These are phyloP conservation scores for Dryas iulia DNA, from an alignment of 1,140 invertebrate genomes.

Conservation along the genomic window DNA sequence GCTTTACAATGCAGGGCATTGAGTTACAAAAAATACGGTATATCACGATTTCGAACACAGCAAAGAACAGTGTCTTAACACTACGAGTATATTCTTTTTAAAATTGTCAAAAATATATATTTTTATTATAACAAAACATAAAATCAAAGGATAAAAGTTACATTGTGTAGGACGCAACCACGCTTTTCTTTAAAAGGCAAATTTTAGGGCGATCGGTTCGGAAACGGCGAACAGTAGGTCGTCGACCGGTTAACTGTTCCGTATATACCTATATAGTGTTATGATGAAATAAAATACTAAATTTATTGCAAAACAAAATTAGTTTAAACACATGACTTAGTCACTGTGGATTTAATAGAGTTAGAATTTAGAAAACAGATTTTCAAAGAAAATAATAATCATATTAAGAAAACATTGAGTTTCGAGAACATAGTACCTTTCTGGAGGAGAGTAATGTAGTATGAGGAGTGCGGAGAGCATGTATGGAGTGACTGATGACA, in stretches of 20 bases:
- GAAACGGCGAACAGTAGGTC: conserved; percentile 12
- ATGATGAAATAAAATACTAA: conserved; percentile 18
- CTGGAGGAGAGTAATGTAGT: too few relatives aligned
- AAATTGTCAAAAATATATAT: neutral
- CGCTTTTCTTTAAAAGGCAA: conserved; percentile 26
- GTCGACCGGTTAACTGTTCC: conserved; percentile 17
- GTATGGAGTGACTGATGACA: too few relatives aligned
- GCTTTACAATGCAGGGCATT: too few relatives aligned
- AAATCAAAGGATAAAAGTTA: neutral
- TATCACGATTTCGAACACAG: too few relatives aligned
- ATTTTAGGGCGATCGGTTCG: conserved; percentile 17
- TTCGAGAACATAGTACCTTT: too few relatives aligned
- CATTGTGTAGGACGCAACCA: conserved; percentile 16
- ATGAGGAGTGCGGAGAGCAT: too few relatives aligned
- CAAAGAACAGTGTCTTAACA: too few relatives aligned
- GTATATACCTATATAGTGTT: conserved; percentile 3
- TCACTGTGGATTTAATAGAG: neutral
- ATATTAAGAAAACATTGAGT: too few relatives aligned
- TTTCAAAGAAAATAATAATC: too few relatives aligned
- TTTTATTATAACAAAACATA: neutral
- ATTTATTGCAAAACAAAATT: conserved; percentile 23
- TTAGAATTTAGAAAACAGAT: neutral
- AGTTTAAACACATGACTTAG: neutral
- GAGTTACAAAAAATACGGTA: too few relatives aligned
- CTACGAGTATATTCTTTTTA: too few relatives aligned